Evolutionary conservation across 35 echinoderm and acorn worm genomes (phyloP).

Genomic region (Apostichopus parvimensis): DNA sequence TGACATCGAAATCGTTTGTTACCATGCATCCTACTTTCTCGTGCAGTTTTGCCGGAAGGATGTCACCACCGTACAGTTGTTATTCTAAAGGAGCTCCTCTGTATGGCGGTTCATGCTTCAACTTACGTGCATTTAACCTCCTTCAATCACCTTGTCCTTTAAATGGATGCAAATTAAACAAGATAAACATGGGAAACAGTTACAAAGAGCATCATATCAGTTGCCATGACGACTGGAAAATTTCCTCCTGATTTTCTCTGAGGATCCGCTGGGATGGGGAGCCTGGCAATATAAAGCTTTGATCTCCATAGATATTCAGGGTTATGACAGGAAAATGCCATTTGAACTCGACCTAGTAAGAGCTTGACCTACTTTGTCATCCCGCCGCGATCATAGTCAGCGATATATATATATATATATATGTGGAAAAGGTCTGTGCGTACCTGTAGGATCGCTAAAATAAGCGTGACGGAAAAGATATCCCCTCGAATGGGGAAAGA

Average conservation of each 20-base stretch:
- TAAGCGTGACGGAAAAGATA: not conserved
- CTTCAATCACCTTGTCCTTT: constrained; percentile 13
- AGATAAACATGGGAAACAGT: constrained; percentile 17
- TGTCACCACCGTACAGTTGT: not conserved
- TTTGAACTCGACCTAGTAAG: constrained; percentile 42
- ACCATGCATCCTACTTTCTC: too few species aligned
- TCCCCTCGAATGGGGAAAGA: not conserved
- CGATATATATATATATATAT: not conserved
- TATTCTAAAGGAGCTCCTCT: not conserved
- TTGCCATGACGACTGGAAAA: constrained; percentile 8
- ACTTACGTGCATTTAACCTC: constrained; percentile 39
- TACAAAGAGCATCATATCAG: not conserved
- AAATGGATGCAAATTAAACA: constrained; percentile 35
- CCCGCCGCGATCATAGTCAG: not conserved
- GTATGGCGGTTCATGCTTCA: not conserved
- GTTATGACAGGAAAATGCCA: constrained; percentile 3
- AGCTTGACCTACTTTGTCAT: constrained; percentile 40
- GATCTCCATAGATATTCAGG: not conserved
- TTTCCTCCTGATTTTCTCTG: not conserved
- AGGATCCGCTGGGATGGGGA: not conserved
- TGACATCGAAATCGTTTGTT: too few species aligned
- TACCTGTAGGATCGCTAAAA: constrained; percentile 4
- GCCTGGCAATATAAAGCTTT: not conserved
- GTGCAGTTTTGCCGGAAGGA: too few species aligned
- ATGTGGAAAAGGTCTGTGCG: not conserved